Evolutionary conservation across 2,113 vertebrate genomes (phyloP), one percentile per base, ranked within the genome.

Genomic region (Ceratotherium simum): DNA sequence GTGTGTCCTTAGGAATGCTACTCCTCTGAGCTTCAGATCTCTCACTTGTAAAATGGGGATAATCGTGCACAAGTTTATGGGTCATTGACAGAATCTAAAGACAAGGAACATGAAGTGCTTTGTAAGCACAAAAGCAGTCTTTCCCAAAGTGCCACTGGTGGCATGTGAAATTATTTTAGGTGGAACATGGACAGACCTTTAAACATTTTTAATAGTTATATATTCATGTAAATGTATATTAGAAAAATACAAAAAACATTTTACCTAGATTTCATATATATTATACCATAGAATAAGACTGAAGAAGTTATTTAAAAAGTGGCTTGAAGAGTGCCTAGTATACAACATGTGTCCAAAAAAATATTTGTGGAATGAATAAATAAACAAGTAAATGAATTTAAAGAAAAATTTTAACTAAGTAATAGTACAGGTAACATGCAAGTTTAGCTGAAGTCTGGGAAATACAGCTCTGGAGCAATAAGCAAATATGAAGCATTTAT

Each of bases 401-500:
- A 87, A 84, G 65, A 97, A 93, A 88, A 67, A n/a, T 12, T 87
- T 67, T 81, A 89, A 92, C 11, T 93, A 95, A 88, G 36, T 73
- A 70, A 79, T 83, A 90, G 8, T 46, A 88, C 2, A 94, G 27
- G 25, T 56, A 87, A 84, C 54, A 82, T 5, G 17, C 3, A 79
- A 51, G 3, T 29, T 92, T 42, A 92, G 36, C 65, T 88, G 48
- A 90, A 92, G 54, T 94, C 65, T 81, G 39, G 36, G 58, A 96
- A 92, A 95, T 64, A 80, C 1, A 96, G 51, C 31, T 81, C 39
- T 92, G 84, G 91, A 96, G 73, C 29, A 95, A 79, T 36, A 96
- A 85, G 73, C 17, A 78, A 97, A 64, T 84, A 84, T 31, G 20
- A 96, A 60, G 39, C 33, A 92, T 84, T 83, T 87, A 60, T 80